Base-by-base conservation (phyloP, 2,113 vertebrate species). In the Tyto alba region DNA sequence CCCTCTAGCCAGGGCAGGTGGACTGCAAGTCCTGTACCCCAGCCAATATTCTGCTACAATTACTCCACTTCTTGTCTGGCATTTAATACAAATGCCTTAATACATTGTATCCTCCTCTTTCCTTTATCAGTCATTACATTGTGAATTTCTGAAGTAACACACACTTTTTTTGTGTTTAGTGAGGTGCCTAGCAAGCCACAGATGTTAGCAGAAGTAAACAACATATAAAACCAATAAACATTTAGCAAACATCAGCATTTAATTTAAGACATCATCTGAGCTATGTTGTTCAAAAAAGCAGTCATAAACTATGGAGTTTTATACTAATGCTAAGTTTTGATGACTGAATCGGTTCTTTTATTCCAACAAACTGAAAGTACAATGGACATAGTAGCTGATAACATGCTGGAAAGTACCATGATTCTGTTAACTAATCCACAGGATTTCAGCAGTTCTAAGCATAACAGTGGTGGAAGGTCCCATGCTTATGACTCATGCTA, bases 271-370 rank as follows among this genome's bases (percentile, higher is more conserved):
- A 83, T 22, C 32, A 71, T 14, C 50, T 59, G 41, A 69, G 23
- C 18, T 8, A 32, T 5, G 10, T 2, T 79, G n/a, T 47, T 56
- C 34, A 88, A 63, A 90, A 48, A 34, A 55, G 19, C 16, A 30
- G 36, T 53, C 47, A 71, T 30, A 32, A 93, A 50, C 41, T 9
- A 60, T 26, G 0, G 18, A 72, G 45, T 50, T 90, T 63, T 62
- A 80, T 67, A 47, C 38, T 41, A 63, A 27, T 26, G 18, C 48
- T 21, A 41, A 43, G 1, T 57, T 91, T 68, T 47, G 89, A 93
- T 96, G 92, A 96, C 62, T 90, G 53, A 81, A 63, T 43, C 17
- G 48, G 18, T 90, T 93, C 56, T 84, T 96, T 95, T 20, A 72
- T 64, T 67, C 16, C 40, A 81, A 50, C 72, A 56, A 62, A 80